Percentiles rank a stretch among this genome's conserved stretches.
These are phyloP conservation scores for Lysandra bellargus DNA, from an alignment of 2,888 invertebrate genomes.

Conservation along the genomic window DNA sequence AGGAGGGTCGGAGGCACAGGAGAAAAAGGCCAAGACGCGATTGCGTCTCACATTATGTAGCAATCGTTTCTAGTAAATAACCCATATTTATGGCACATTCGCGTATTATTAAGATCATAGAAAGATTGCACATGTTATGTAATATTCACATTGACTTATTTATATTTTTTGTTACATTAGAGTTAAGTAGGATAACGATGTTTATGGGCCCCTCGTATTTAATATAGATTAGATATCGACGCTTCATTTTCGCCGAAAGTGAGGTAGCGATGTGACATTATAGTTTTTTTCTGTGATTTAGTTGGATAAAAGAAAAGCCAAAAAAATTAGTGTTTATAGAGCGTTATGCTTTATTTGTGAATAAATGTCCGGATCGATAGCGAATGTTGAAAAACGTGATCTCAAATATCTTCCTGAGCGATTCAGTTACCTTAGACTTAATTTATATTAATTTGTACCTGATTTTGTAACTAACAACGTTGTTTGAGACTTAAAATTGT, in stretches of 20 bases:
- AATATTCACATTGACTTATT: conserved; percentile 73
- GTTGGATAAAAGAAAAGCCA: conserved; percentile 68
- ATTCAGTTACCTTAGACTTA: conserved; percentile 77
- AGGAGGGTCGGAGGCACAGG: conserved; percentile 30
- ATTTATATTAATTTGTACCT: conserved; percentile 78
- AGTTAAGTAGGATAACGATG: conserved; percentile 62
- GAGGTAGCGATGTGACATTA: conserved; percentile 40
- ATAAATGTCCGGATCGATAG: conserved; percentile 39
- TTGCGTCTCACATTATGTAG: conserved; percentile 52
- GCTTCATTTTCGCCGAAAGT: conserved; percentile 35
- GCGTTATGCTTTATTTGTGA: conserved; percentile 50
- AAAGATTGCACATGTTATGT: conserved; percentile 76
- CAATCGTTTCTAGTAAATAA: conserved; percentile 48
- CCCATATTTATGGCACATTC: conserved; percentile 59
- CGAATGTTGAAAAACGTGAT: conserved; percentile 58
- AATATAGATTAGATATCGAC: conserved; percentile 40
- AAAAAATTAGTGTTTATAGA: conserved; percentile 66
- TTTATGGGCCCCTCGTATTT: conserved; percentile 57
- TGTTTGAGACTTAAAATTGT: conserved; percentile 72
- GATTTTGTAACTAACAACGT: conserved; percentile 67
- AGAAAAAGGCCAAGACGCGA: conserved; percentile 39
- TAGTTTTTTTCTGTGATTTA: conserved; percentile 71
- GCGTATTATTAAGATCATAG: conserved; percentile 57
- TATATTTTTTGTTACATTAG: conserved; percentile 77
- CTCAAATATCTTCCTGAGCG: conserved; percentile 71